A percentile compares a stretch with the other conserved stretches of the same genome.
These are phyloP conservation scores for Crypturellus undulatus DNA, from an alignment of 2,113 vertebrate genomes.

Conservation along the genomic window DNA sequence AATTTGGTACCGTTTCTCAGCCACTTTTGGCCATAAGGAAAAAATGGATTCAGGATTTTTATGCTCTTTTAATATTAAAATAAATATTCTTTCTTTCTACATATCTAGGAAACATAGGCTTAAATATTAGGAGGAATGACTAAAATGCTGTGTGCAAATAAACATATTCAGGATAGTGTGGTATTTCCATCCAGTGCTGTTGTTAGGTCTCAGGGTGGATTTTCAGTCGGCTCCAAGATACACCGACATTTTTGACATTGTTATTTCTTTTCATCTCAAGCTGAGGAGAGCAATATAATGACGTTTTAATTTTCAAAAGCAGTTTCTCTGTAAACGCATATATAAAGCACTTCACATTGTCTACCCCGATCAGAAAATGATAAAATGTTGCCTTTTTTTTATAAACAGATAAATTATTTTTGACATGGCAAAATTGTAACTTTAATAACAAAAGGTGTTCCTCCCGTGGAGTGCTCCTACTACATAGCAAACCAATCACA, in stretches of 20 bases:
- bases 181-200: neutral
- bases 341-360: neutral
- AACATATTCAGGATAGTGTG: accelerated
- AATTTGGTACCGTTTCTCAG: neutral
- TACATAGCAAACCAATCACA: neutral
- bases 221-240: neutral
- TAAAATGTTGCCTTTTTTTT: neutral
- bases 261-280: neutral
- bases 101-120: neutral
- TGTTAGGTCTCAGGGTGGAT: accelerated
- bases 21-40: neutral
- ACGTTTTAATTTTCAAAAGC: neutral
- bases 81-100: neutral
- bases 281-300: neutral
- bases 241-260: neutral
- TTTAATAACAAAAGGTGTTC: neutral
- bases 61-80: neutral
- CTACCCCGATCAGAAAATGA: neutral
- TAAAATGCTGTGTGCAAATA: neutral
- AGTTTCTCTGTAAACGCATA: neutral
- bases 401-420: neutral
- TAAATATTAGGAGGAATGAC: neutral
- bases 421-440: neutral
- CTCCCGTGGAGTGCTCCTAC: neutral
- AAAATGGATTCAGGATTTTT: neutral